Evolutionary conservation across 2,888 invertebrate species (phyloP).

Genomic region (Andrena praecox): DNA sequence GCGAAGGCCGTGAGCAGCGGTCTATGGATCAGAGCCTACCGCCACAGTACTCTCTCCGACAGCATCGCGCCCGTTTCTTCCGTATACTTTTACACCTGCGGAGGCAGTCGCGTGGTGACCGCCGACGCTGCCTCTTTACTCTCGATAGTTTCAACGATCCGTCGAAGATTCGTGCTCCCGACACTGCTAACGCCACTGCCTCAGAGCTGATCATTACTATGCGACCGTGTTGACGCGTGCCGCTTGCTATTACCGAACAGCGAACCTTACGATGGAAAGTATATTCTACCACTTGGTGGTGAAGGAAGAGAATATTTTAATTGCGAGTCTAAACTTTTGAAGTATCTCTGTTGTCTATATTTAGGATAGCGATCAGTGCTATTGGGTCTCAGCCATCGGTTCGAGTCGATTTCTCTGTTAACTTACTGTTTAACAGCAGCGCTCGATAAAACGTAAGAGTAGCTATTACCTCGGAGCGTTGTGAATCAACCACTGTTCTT

Average conservation of each 20-base stretch:
- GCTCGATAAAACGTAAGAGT: background rate
- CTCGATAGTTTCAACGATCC: background rate
- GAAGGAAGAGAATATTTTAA: background rate
- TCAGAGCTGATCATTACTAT: background rate
- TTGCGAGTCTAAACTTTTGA: background rate
- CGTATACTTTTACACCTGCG: constrained; percentile 7
- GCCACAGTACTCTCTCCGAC: background rate
- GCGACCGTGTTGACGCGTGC: no score
- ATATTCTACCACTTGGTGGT: background rate
- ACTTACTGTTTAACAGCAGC: no score
- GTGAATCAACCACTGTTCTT: background rate
- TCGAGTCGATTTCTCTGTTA: no score
- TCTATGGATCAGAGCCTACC: background rate
- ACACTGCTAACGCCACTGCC: background rate
- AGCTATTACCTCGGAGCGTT: background rate
- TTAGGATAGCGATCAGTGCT: no score
- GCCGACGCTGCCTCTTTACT: constrained; percentile 5
- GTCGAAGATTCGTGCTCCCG: background rate
- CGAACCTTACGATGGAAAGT: background rate
- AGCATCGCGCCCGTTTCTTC: constrained; percentile 3
- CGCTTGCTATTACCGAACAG: background rate
- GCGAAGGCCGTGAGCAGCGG: constrained; percentile 35
- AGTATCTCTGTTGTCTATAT: no score
- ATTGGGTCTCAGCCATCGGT: no score
- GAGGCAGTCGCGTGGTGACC: constrained; percentile 24